Percentiles rank a stretch among this genome's conserved stretches.
phyloP scores from a whole-genome alignment of 2,113 vertebrate species.

The Apus apus region DNA sequence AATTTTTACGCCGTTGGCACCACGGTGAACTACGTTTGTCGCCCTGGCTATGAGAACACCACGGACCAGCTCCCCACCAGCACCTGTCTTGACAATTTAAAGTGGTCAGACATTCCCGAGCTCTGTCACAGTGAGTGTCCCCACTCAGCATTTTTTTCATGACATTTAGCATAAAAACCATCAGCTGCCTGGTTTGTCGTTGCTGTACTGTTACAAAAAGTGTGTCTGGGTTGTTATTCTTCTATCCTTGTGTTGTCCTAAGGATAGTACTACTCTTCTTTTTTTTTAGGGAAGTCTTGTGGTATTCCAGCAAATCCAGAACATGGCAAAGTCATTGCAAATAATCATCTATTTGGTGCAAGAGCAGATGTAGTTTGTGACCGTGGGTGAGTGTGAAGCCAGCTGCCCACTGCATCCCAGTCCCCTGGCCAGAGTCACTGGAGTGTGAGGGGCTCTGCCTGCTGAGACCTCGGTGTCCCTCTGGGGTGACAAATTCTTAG shows the following conservation, averaged over 20 bases:
- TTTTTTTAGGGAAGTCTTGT: conserved; percentile 60
- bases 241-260: neutral
- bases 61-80: neutral
- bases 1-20: neutral
- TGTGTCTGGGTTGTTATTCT: accelerated
- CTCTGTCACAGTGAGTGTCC: conserved; percentile 37
- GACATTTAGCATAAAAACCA: neutral
- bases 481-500: neutral
- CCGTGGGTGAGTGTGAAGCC: conserved; percentile 64
- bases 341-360: neutral
- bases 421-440: neutral
- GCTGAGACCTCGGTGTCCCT: accelerated
- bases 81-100: neutral
- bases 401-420: neutral
- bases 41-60: neutral
- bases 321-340: conserved; percentile 23
- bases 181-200: neutral
- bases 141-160: accelerated
- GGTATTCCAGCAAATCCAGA: conserved; percentile 53
- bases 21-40: conserved; percentile 41
- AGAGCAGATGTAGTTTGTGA: conserved; percentile 55
- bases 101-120: neutral
- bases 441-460: neutral
- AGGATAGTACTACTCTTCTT: neutral
- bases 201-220: neutral